Evolutionary conservation across 2,888 invertebrate species (phyloP).

Genomic region (Phalera bucephala): DNA sequence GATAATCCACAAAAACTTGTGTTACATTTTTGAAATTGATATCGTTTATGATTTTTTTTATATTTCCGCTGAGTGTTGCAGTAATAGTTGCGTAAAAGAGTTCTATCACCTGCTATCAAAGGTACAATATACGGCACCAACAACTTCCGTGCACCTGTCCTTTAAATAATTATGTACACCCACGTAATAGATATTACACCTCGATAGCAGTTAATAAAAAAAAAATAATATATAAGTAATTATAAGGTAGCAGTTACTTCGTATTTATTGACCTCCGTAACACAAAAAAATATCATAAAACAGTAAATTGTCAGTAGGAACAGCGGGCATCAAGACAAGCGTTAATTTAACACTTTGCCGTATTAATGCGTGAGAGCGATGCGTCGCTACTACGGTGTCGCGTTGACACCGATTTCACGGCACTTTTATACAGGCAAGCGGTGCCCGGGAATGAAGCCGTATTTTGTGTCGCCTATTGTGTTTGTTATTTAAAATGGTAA

Average conservation of each 20-base stretch:
- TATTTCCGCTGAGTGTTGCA: no score
- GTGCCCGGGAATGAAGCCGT: not conserved
- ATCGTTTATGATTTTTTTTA: no score
- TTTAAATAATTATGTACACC: no score
- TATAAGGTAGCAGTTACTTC: no score
- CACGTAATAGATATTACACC: no score
- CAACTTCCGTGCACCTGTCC: no score
- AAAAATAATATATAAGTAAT: not conserved
- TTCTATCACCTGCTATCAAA: no score
- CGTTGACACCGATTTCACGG: conserved; percentile 26
- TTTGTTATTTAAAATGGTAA: not conserved
- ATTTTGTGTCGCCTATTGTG: not conserved
- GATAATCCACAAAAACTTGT: no score
- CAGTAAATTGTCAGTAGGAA: conserved; percentile 30
- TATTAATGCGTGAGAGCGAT: conserved; percentile 25
- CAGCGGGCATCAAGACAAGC: conserved; percentile 9
- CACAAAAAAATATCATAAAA: conserved; percentile 15
- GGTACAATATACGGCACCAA: no score
- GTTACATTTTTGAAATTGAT: no score
- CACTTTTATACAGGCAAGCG: conserved; percentile 20
- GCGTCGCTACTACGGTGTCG: conserved; percentile 18
- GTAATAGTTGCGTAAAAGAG: no score
- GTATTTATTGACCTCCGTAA: no score
- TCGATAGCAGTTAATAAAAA: not conserved
- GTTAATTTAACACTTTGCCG: conserved; percentile 29